phyloP scores from a whole-genome alignment of 1,140 invertebrate species.

The Cryptotermes secundus region DNA sequence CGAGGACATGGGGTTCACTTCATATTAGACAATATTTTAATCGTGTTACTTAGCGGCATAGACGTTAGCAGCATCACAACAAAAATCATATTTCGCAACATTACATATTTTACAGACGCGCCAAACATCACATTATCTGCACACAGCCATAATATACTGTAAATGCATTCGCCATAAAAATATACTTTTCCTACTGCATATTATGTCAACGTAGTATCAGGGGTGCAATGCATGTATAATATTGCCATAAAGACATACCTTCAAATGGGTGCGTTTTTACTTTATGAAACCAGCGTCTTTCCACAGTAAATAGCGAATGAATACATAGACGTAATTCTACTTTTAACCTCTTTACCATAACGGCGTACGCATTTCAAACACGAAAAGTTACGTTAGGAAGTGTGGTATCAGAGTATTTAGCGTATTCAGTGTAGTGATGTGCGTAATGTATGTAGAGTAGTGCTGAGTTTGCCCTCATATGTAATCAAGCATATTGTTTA shows the following conservation, averaged over 20 bases:
- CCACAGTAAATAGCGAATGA: not conserved
- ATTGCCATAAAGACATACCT: not conserved
- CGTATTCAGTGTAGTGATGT: too few relatives aligned
- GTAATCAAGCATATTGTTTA: too few relatives aligned
- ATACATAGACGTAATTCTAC: not conserved
- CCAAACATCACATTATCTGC: conserved; percentile 20
- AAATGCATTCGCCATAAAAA: conserved; percentile 19
- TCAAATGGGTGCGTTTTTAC: not conserved
- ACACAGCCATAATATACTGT: not conserved
- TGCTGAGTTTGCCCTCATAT: too few relatives aligned
- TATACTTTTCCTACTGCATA: not conserved
- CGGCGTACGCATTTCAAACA: not conserved
- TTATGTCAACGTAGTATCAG: not conserved
- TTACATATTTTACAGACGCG: not conserved
- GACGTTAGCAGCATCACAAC: not conserved
- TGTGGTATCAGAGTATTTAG: too few relatives aligned
- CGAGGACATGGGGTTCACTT: not conserved
- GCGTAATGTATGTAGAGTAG: too few relatives aligned
- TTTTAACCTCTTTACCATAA: not conserved
- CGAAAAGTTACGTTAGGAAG: not conserved
- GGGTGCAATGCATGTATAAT: not conserved
- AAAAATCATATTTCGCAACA: conserved; percentile 3
- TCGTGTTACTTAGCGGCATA: not conserved
- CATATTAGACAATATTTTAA: not conserved
- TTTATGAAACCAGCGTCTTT: not conserved